Evolutionary conservation across 2,797 vertebrate species (phyloP).

Genomic region (Borostomias antarcticus): DNA sequence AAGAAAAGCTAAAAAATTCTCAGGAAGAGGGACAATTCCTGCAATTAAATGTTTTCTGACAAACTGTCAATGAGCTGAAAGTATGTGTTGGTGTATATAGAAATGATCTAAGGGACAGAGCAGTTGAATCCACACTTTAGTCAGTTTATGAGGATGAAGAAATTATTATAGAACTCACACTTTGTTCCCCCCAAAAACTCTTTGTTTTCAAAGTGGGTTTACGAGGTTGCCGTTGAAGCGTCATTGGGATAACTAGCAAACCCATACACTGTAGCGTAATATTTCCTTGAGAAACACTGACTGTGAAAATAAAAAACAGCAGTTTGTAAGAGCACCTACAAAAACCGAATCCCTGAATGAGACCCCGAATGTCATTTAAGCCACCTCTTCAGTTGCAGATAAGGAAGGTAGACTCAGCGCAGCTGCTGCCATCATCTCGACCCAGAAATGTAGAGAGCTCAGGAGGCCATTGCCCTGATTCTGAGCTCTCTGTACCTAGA

Average conservation of each 20-base stretch:
- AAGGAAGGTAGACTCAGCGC: conserved; percentile 37
- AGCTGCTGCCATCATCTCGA: conserved; percentile 56
- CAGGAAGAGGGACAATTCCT: not conserved
- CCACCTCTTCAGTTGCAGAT: conserved; percentile 39
- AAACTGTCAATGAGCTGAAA: not conserved
- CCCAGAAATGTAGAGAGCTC: conserved; percentile 62
- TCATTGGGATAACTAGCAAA: too few species aligned
- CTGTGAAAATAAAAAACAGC: not conserved
- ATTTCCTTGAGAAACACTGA: not conserved
- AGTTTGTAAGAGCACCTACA: not conserved
- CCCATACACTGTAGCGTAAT: too few species aligned
- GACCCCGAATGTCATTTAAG: conserved; percentile 50
- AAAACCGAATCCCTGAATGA: conserved; percentile 1
- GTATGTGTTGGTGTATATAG: not conserved
- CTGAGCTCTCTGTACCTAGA: conserved; percentile 25
- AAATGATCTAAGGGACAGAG: not conserved
- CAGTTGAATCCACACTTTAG: conserved; percentile 5
- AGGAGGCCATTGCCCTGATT: conserved; percentile 45
- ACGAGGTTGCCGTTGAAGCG: too few species aligned
- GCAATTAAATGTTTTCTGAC: not conserved
- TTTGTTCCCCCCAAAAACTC: too few species aligned
- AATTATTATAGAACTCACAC: too few species aligned
- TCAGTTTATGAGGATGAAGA: too few species aligned
- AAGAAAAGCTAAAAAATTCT: not conserved
- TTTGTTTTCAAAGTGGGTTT: too few species aligned